These are phyloP conservation scores for Aplidium turbinatum DNA, from an alignment of 23 tunicate genomes.

Conservation along the genomic window DNA sequence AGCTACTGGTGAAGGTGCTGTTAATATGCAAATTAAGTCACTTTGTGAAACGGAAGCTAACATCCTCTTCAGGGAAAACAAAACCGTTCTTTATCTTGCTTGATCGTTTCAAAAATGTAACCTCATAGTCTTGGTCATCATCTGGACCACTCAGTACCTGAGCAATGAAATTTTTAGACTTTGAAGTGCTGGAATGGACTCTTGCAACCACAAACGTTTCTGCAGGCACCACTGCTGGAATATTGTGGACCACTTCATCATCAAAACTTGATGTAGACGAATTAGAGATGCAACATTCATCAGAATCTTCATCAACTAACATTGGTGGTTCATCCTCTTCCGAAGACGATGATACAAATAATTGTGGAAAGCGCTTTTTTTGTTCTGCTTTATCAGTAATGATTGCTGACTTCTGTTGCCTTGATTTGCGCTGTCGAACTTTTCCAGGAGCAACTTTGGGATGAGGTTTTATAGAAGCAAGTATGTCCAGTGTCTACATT, in stretches of 20 bases:
- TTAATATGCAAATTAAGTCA: constrained; percentile 17
- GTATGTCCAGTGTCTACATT: too few species aligned
- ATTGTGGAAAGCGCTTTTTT: not conserved
- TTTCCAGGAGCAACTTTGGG: not conserved
- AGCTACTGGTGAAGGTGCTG: constrained; percentile 15
- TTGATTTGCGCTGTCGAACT: not conserved
- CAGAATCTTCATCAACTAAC: constrained; percentile 1
- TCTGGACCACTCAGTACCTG: constrained; percentile 13
- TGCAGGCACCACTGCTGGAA: not conserved
- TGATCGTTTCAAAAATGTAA: constrained; percentile 1
- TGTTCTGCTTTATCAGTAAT: constrained; percentile 12
- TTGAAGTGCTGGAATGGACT: not conserved
- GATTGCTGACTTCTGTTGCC: constrained; percentile 11
- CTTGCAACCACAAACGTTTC: not conserved
- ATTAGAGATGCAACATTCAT: not conserved
- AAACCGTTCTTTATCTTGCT: not conserved
- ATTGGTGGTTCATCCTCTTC: not conserved
- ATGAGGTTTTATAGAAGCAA: constrained; percentile 10
- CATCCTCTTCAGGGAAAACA: constrained; percentile 17
- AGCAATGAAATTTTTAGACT: constrained; percentile 1
- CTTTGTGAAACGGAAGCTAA: constrained; percentile 14
- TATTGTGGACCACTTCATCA: not conserved
- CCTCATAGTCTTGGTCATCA: constrained; percentile 10
- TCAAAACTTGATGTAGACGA: not conserved
- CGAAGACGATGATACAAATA: constrained; percentile 1